Conservation (phyloP, 35 echinoderm and acorn worm species). For the Diadema setosum region DNA sequence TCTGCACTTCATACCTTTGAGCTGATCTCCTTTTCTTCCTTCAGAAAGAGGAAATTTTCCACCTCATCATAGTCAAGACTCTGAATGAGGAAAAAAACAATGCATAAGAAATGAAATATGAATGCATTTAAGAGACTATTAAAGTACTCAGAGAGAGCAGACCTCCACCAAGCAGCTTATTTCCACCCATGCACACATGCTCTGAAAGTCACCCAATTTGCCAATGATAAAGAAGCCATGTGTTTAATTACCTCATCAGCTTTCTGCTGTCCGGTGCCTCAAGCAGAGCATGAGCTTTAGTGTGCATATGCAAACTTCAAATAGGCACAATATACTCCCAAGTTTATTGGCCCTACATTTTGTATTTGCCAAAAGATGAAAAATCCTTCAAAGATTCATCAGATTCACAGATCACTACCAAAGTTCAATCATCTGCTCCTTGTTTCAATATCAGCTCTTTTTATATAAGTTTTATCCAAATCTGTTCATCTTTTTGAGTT, state of each 20-base stretch:
- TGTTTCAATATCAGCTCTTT: too few species aligned
- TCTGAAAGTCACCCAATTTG: not conserved
- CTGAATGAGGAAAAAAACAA: constrained; percentile 19
- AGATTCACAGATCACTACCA: too few species aligned
- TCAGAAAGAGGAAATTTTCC: constrained; percentile 71
- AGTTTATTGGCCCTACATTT: too few species aligned
- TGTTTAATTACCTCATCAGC: not conserved
- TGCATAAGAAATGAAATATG: not conserved
- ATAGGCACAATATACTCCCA: too few species aligned
- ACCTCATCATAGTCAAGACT: constrained; percentile 96
- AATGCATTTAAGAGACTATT: not conserved
- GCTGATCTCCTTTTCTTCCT: constrained; percentile 69
- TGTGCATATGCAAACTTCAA: too few species aligned
- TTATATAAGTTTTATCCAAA: too few species aligned
- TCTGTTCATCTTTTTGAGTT: too few species aligned
- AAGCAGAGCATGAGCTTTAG: too few species aligned
- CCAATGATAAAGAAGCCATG: not conserved
- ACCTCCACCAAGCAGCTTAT: not conserved
- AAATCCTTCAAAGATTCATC: too few species aligned
- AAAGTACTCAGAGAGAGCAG: not conserved
- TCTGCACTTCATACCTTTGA: constrained; percentile 41
- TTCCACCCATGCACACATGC: not conserved
- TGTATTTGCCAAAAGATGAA: too few species aligned
- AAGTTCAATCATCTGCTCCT: too few species aligned
- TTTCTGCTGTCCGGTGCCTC: not conserved